Conservation (phyloP, 2,797 vertebrate genomes). For the Mus caroli region DNA sequence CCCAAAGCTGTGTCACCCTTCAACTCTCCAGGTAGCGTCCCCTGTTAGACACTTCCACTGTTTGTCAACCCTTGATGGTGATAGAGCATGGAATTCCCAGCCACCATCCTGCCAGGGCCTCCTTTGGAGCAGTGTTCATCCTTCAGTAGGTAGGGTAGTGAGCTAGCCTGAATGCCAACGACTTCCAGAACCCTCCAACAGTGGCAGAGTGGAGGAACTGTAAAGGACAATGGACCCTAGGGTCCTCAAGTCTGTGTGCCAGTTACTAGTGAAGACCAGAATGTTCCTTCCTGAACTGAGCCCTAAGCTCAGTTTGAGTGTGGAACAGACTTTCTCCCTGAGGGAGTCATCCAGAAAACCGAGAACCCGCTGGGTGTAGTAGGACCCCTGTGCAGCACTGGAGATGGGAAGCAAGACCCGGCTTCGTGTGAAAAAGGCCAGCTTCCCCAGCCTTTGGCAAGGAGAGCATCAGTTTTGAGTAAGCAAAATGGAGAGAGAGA, state of each 20-base stretch:
- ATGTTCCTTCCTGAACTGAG: not conserved
- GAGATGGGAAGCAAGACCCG: not conserved
- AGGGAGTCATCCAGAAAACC: not conserved
- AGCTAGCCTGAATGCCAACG: not conserved
- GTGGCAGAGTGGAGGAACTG: not conserved
- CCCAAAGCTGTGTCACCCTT: too few species aligned
- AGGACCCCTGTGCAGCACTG: not conserved
- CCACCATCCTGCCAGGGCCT: too few species aligned
- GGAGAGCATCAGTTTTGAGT: not conserved
- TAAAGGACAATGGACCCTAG: not conserved
- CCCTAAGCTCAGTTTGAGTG: not conserved
- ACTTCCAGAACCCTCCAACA: not conserved
- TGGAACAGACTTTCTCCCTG: not conserved
- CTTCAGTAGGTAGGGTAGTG: not conserved
- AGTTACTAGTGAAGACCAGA: not conserved
- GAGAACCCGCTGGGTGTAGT: not conserved
- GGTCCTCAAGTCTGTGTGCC: not conserved
- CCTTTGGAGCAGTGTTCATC: not conserved
- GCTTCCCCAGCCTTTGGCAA: not conserved
- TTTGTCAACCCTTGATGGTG: not conserved
- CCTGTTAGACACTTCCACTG: accelerated
- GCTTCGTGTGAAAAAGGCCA: not conserved
- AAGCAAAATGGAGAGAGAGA: not conserved
- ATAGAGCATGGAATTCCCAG: not conserved
- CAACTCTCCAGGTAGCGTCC: not conserved